phyloP scores from a whole-genome alignment of 2,888 invertebrate species.

The Drosophila borborema region DNA sequence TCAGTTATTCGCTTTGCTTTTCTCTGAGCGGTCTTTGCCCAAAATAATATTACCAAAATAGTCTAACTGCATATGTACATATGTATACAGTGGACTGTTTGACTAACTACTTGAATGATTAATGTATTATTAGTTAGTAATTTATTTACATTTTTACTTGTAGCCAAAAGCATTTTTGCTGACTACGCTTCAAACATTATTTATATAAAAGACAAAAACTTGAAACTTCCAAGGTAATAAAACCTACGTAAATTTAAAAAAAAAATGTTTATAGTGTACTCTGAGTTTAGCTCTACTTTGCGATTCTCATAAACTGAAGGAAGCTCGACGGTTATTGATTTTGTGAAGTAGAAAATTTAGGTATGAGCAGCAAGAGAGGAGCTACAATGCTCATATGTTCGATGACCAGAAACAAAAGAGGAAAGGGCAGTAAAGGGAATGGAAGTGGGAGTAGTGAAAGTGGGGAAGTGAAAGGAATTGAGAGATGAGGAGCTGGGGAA shows the following conservation, averaged over 20 bases:
- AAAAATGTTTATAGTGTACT: not conserved
- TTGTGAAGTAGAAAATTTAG: not conserved
- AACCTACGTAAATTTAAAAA: not conserved
- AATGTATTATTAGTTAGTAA: too few species aligned
- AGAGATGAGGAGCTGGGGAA: not conserved
- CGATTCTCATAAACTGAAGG: not conserved
- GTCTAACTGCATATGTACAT: not conserved
- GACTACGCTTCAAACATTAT: not conserved
- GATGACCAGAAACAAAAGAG: not conserved
- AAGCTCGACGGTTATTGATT: not conserved
- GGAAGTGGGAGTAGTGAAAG: not conserved
- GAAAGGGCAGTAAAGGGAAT: not conserved
- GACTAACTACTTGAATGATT: not conserved
- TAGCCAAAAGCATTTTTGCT: not conserved
- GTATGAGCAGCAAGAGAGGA: not conserved
- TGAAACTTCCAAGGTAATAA: not conserved
- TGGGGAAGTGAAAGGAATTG: not conserved
- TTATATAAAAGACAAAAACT: not conserved
- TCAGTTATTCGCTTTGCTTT: conserved; percentile 24
- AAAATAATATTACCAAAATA: conserved; percentile 16
- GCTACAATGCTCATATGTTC: not conserved
- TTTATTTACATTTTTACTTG: not conserved
- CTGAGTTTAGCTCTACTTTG: not conserved
- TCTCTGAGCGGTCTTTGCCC: conserved; percentile 11
- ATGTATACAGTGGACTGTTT: not conserved